Percentiles rank a stretch among this genome's conserved stretches.
phyloP scores from a whole-genome alignment of 2,888 invertebrate genomes.

The Mesorhabditis belari region DNA sequence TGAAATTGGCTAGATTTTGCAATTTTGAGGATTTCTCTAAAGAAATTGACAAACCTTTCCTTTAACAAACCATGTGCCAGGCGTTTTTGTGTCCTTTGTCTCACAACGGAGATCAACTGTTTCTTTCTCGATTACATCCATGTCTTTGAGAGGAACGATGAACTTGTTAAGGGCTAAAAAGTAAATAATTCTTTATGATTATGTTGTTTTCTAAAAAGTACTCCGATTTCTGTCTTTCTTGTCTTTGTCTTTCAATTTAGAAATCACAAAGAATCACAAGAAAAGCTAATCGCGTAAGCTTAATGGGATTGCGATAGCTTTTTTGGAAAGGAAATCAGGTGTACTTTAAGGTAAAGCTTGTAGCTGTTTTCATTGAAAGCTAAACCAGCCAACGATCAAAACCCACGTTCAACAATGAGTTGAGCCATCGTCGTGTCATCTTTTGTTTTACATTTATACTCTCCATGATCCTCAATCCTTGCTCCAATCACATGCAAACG shows the following conservation, averaged over 20 bases:
- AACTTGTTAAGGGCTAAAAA: slow-evolving; percentile 85
- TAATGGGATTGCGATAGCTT: no score
- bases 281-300: no score
- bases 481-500: slow-evolving; percentile 86
- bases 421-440: slow-evolving; percentile 89
- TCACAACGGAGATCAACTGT: slow-evolving; percentile 84
- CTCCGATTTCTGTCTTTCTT: neutral
- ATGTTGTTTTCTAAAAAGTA: no score
- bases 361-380: slow-evolving; percentile 5
- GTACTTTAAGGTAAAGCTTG: no score
- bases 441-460: slow-evolving; percentile 85
- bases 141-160: slow-evolving; percentile 88
- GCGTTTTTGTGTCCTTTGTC: slow-evolving; percentile 77
- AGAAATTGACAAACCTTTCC: slow-evolving; percentile 63
- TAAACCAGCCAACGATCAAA: no score
- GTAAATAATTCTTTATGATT: neutral
- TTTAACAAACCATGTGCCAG: slow-evolving; percentile 88
- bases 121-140: slow-evolving; percentile 82
- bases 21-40: slow-evolving; percentile 53
- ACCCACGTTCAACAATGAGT: slow-evolving; percentile 88
- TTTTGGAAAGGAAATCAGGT: slow-evolving; percentile 6
- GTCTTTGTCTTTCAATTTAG: no score
- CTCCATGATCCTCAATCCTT: slow-evolving; percentile 88
- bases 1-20: neutral
- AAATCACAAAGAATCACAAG: slow-evolving; percentile 3